These are phyloP conservation scores for Bombus superbus DNA, from an alignment of 1,140 invertebrate genomes.

Conservation along the genomic window DNA sequence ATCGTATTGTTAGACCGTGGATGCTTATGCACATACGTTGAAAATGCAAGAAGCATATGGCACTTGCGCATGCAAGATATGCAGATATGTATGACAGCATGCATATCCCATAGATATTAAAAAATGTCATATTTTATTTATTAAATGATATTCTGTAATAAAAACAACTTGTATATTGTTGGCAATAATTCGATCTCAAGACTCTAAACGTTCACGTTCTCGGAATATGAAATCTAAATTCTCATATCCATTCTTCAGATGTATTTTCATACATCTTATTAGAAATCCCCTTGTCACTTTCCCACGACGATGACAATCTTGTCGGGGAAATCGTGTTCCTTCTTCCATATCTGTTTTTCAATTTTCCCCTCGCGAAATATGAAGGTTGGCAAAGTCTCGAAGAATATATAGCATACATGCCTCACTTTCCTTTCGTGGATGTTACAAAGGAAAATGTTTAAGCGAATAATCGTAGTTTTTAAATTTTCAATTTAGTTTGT, in stretches of 20 bases:
- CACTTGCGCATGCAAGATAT: too few species aligned
- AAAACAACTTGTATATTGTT: neutral
- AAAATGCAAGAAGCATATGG: too few species aligned
- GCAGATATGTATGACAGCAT: neutral
- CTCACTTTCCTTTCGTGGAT: neutral
- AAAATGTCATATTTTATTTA: neutral
- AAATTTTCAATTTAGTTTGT: neutral
- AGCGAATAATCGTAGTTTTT: neutral
- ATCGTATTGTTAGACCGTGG: neutral
- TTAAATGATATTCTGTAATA: too few species aligned
- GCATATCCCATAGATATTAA: neutral
- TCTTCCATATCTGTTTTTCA: slow-evolving; percentile 16
- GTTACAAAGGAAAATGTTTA: neutral
- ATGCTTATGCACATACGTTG: neutral
- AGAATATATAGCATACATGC: neutral
- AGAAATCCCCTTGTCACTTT: neutral
- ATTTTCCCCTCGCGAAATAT: neutral
- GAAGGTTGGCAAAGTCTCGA: neutral
- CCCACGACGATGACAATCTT: slow-evolving; percentile 16
- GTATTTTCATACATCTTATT: slow-evolving; percentile 38
- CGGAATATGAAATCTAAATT: slow-evolving; percentile 29
- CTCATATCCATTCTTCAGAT: neutral
- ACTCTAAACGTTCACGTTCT: neutral
- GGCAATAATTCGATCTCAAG: neutral
- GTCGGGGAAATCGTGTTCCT: neutral